These are phyloP conservation scores for Etheostoma spectabile DNA, from an alignment of 2,113 vertebrate genomes.

Conservation along the genomic window DNA sequence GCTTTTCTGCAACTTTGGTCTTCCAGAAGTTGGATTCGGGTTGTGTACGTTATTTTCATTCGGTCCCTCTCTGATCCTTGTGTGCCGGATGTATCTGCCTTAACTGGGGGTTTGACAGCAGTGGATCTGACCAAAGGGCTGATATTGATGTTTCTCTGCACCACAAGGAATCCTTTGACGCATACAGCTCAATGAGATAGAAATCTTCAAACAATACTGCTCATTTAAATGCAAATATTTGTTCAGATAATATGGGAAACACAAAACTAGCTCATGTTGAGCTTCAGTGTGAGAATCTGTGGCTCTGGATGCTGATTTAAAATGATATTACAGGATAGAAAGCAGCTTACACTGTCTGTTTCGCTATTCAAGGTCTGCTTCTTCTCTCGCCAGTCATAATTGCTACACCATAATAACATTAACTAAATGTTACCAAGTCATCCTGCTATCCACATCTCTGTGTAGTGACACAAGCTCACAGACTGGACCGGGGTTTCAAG, in stretches of 20 bases:
- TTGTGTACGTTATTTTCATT: constrained; percentile 27
- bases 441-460: background rate
- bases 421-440: constrained; percentile 52
- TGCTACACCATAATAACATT: constrained; percentile 25
- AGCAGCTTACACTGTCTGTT: constrained; percentile 2
- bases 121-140: constrained; percentile 15
- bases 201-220: background rate
- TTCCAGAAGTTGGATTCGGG: constrained; percentile 37
- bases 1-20: constrained; percentile 35
- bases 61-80: constrained; percentile 9
- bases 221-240: constrained; percentile 49
- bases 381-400: constrained; percentile 21
- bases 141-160: constrained; percentile 56
- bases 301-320: constrained; percentile 14
- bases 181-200: constrained; percentile 35
- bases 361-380: constrained; percentile 14
- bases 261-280: background rate
- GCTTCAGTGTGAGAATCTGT: constrained; percentile 26
- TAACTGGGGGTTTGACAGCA: constrained; percentile 22
- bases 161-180: constrained; percentile 29
- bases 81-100: constrained; percentile 14
- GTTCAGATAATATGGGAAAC: constrained; percentile 7
- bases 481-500: background rate
- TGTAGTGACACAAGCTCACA: background rate
- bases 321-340: background rate